Base-by-base conservation (phyloP, 2,797 vertebrate genomes). In the Triplophysa yarkandensis region DNA sequence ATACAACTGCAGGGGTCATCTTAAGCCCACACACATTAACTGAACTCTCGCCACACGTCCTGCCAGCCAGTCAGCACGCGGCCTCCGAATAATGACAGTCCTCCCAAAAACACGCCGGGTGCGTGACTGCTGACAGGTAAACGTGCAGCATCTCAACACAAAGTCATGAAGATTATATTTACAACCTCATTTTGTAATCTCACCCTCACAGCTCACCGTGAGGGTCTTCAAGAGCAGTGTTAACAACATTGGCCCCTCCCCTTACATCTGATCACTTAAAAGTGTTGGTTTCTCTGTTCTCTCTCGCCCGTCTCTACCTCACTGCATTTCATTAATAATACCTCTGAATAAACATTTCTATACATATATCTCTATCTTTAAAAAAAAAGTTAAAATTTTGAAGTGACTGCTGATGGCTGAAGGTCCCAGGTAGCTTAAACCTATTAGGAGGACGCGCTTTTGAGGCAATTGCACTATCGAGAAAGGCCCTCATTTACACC, bases 341-440 rank as follows among this genome's bases (percentile, higher is more conserved):
- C 89, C 90, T 92, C 90, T 92, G 91, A 90, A 93, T 92, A 93
- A 92, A 92, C 90, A 91, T 92, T 91, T 92, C 90, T 92, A 92
- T 93, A 92, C 89, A 92, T 93, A 93, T 90, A 93, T 88, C 85
- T 92, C 88, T 92, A 87, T 89, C 81, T 89, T 88, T 83, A 77
- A 85, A 81, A 66, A 13, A 75, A 65, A 88, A 91, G 90, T 83
- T 89, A 90, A 88, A 90, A 91, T 90, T 89, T 85, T 83, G 85
- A 88, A 90, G 87, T 91, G 90, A 87, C 80, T 89, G 88, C 81
- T 87, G 90, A 90, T 89, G 87, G 86, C 83, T 85, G 85, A 87
- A 82, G 84, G 84, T 83, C 81, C 79, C 28, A 63, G 50, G 60
- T 46, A n/a, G 58, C 52, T 71, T 28, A 68, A 25, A 41, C 71